These are phyloP conservation scores for Nibea coibor DNA, from an alignment of 2,113 vertebrate genomes.

Conservation along the genomic window DNA sequence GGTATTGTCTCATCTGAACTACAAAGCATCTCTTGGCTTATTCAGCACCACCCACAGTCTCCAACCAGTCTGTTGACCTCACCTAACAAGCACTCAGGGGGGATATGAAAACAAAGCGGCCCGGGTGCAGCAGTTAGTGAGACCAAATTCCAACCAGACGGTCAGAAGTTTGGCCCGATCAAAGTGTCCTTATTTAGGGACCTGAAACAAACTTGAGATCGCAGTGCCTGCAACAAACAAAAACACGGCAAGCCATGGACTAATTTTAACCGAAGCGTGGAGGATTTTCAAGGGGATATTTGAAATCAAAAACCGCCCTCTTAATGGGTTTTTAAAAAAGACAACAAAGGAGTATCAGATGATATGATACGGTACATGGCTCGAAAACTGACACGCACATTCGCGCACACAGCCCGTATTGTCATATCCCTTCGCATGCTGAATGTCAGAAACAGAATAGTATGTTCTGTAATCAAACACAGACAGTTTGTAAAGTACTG, in stretches of 20 bases:
- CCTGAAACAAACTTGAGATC: neutral
- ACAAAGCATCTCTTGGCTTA: constrained; percentile 38
- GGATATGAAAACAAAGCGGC: constrained; percentile 28
- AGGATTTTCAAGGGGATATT: no score
- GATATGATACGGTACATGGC: neutral
- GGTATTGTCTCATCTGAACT: constrained; percentile 24
- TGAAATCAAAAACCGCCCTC: neutral
- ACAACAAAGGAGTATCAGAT: neutral
- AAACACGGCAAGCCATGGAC: neutral
- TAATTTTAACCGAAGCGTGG: no score
- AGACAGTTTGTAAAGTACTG: neutral
- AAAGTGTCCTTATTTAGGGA: neutral
- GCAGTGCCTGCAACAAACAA: neutral
- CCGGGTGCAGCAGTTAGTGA: constrained; percentile 23
- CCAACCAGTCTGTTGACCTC: constrained; percentile 38
- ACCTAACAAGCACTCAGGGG: constrained; percentile 61
- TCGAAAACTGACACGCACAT: neutral
- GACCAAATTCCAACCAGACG: constrained; percentile 17
- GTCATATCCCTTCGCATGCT: neutral
- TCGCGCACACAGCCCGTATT: neutral
- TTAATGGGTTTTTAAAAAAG: neutral
- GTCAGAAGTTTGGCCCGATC: neutral
- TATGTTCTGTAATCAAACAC: neutral
- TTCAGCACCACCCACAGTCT: constrained; percentile 19
- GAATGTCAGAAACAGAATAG: neutral